A percentile compares a stretch with the other conserved stretches of the same genome.
Conservation (phyloP, 2,113 vertebrate species). For the Marmota flaviventris region DNA sequence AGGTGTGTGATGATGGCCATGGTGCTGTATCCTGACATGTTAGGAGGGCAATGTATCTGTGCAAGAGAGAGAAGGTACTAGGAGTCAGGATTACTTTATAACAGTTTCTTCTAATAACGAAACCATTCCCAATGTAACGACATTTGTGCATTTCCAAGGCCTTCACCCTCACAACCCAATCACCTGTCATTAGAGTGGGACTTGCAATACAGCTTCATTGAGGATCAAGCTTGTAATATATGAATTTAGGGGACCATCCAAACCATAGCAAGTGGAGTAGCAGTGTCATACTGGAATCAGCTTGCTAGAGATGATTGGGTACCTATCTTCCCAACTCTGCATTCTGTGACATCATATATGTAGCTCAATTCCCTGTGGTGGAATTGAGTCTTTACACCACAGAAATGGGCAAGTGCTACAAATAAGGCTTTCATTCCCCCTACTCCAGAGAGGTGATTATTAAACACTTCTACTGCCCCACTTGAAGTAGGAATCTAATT, state of each 20-base stretch:
- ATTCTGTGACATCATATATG: neutral
- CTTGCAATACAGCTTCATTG: neutral
- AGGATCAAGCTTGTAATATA: neutral
- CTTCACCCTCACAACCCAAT: neutral
- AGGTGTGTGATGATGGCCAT: neutral
- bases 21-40: neutral
- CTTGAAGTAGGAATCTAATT: neutral
- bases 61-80: neutral
- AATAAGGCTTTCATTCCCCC: neutral
- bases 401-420: neutral
- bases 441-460: neutral
- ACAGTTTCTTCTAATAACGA: neutral
- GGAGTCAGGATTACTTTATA: neutral
- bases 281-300: neutral
- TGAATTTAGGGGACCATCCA: neutral
- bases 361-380: neutral
- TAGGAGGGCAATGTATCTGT: neutral
- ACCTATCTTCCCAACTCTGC: neutral
- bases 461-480: neutral
- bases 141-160: neutral
- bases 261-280: neutral
- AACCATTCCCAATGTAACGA: neutral
- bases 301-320: neutral
- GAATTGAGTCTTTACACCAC: neutral
- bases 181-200: neutral